Conservation (phyloP, 2,797 vertebrate species). For the Mormyrops boulengeri region DNA sequence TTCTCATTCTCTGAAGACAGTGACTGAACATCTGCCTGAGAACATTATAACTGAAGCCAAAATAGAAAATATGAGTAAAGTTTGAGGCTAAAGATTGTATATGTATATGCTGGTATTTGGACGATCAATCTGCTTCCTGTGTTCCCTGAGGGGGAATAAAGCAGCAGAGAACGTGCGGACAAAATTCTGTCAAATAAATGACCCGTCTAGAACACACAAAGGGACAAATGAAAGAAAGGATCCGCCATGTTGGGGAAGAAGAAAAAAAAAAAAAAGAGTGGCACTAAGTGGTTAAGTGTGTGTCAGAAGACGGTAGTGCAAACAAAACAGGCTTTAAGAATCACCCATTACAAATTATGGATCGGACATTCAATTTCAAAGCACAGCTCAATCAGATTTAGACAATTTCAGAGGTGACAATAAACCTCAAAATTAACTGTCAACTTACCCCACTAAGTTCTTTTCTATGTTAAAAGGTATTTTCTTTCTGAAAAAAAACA, state of each 20-base stretch:
- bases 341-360: constrained; percentile 24
- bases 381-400: constrained; percentile 48
- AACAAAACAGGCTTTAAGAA: constrained; percentile 50
- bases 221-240: neutral
- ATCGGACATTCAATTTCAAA: constrained; percentile 30
- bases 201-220: neutral
- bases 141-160: neutral
- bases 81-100: neutral
- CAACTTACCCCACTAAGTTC: constrained; percentile 71
- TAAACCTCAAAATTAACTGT: constrained; percentile 55
- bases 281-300: constrained; percentile 42
- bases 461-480: constrained; percentile 73
- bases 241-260: neutral
- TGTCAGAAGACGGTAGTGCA: constrained; percentile 38
- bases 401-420: constrained; percentile 47
- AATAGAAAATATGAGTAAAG: neutral
- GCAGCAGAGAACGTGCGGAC: neutral
- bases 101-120: neutral
- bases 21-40: neutral
- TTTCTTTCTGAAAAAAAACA: constrained; percentile 80
- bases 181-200: neutral
- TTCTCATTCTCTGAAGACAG: neutral
- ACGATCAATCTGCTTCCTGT: neutral
- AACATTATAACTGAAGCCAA: neutral
- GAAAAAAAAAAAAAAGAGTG: neutral